These are phyloP conservation scores for Enteromius argenteus DNA, from an alignment of 2,797 vertebrate species.

Conservation along the genomic window DNA sequence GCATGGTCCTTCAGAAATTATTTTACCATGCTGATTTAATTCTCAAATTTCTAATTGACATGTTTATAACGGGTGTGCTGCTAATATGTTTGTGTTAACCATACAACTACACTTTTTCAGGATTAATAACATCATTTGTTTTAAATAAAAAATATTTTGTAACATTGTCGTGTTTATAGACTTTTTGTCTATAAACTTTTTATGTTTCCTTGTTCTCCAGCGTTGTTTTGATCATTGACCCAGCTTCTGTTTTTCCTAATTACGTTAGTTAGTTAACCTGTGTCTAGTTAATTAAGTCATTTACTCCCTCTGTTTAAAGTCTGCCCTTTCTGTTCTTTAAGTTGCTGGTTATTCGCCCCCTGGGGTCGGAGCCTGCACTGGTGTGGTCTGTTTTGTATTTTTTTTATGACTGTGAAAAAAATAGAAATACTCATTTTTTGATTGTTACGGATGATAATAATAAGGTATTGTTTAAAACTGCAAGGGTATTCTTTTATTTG, in stretches of 20 bases:
- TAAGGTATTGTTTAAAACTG: too few species aligned
- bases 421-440: too few species aligned
- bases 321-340: neutral
- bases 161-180: neutral
- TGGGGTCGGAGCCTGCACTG: too few species aligned
- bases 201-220: too few species aligned
- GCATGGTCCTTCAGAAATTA: neutral
- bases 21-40: neutral
- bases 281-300: neutral
- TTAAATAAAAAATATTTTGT: neutral
- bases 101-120: too few species aligned
- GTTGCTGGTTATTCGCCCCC: neutral
- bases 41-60: neutral
- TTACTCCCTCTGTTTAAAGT: neutral
- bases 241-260: neutral
- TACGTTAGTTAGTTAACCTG: neutral
- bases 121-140: neutral
- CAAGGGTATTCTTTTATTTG: too few species aligned
- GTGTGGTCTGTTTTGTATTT: too few species aligned
- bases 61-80: too few species aligned
- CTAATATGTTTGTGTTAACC: too few species aligned
- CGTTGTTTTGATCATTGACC: neutral
- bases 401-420: too few species aligned
- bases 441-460: too few species aligned
- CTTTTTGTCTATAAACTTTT: too few species aligned